Evolutionary conservation across 2,797 vertebrate genomes (phyloP), one percentile per base, ranked within the genome.

Genomic region (Alfaro cultratus): DNA sequence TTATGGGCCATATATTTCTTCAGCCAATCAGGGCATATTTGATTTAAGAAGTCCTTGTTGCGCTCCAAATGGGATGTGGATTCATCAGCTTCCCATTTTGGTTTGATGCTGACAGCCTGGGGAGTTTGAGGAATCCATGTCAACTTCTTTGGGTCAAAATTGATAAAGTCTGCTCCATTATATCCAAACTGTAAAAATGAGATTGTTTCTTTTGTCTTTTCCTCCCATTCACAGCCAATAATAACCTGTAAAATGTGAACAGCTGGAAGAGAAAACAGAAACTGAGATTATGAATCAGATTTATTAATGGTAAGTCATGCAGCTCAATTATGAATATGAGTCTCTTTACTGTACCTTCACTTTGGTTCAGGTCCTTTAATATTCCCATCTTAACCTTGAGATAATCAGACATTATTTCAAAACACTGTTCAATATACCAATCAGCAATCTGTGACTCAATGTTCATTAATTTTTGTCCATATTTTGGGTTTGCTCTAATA

Each of bases 401-500:
- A 23, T 53, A 53, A 26, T 53, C 51, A 53, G 51, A 26, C 51
- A 53, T 53, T 21, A 53, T 53, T 53, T 53, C 51, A 53, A 53
- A 53, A 53, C 47, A 53, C 15, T 55, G 49, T 4, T 41, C 51
- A 53, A 53, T 9, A 26, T 55, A 49, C 73, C 73, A 74, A 26
- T n/a, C 36, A 9, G 51, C 51, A 53, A 53, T 53, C 51, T 29
- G 73, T 13, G 41, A 21, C 55, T 57, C 36, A 34, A 55, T 39
- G 39, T 57, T 55, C 34, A 12, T 55, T 0, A 74, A 0, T 57
- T 55, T n/a, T 0, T 29, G 9, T 1, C 51, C 73, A 57, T 36
- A 55, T 53, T n/a, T 74, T 57, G 73, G 34, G 1, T 74, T 74
- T 53, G 51, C 23, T 53, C 73, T 53, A 26, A 47, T 57, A n/a